Evolutionary conservation across 2,113 vertebrate genomes (phyloP).

Genomic region (Ardeotis arabs): DNA sequence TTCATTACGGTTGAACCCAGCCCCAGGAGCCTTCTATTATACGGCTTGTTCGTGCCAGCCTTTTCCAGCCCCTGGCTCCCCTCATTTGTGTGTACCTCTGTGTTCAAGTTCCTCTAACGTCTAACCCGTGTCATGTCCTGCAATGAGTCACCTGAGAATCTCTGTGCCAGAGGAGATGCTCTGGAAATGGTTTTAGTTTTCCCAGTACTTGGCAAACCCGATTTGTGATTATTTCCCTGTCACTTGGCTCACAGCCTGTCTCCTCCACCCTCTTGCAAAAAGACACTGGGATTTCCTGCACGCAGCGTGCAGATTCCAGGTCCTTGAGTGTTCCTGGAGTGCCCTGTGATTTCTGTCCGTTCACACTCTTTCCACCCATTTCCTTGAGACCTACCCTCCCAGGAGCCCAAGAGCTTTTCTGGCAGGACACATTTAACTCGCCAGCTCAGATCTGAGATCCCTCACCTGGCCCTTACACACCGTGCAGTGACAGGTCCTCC

Average conservation of each 20-base stretch:
- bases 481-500: rapidly evolving
- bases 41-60: neutral
- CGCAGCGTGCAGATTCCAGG: neutral
- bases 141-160: neutral
- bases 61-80: neutral
- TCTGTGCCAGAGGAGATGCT: neutral
- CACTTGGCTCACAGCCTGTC: neutral
- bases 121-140: neutral
- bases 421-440: neutral
- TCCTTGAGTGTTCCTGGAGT: neutral
- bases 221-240: neutral
- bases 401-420: neutral
- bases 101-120: neutral
- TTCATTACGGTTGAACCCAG: neutral
- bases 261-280: neutral
- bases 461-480: neutral
- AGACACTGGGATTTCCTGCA: neutral
- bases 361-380: neutral
- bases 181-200: neutral
- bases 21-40: neutral
- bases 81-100: neutral
- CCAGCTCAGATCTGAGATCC: neutral
- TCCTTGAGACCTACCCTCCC: neutral
- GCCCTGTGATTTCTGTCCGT: neutral
- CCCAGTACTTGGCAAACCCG: neutral